Conservation (phyloP, 2,797 vertebrate species). For the Salmo trutta region DNA sequence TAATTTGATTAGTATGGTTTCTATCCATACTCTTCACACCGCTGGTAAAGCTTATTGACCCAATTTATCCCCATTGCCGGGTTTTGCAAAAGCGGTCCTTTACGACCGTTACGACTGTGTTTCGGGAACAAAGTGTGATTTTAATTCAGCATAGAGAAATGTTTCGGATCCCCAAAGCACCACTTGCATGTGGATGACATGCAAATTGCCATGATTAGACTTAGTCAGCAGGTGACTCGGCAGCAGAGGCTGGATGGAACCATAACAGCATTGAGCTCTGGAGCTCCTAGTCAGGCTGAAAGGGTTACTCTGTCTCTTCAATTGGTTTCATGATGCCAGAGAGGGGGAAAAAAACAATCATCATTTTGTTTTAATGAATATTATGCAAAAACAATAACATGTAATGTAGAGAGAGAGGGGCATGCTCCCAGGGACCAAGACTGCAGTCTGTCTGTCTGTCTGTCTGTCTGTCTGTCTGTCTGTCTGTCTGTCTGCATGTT, state of each 20-base stretch:
- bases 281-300: constrained; percentile 14
- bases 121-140: constrained; percentile 36
- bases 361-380: constrained; percentile 32
- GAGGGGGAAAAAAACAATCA: not conserved
- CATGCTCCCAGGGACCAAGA: constrained; percentile 6
- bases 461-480: constrained; percentile 4
- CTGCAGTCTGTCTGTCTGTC: constrained; percentile 7
- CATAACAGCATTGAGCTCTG: constrained; percentile 7
- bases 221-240: not conserved
- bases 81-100: too few relatives aligned
- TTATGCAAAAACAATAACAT: constrained; percentile 19
- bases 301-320: not conserved
- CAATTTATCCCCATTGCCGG: too few relatives aligned
- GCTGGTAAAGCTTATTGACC: too few relatives aligned
- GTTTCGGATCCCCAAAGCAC: constrained; percentile 36
- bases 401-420: constrained; percentile 15
- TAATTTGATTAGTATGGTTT: too few relatives aligned
- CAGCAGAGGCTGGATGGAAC: not conserved
- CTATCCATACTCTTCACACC: too few relatives aligned
- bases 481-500: constrained; percentile 1
- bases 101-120: too few relatives aligned
- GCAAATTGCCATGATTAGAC: constrained; percentile 24
- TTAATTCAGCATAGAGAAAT: constrained; percentile 61
- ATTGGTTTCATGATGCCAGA: constrained; percentile 27
- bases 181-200: constrained; percentile 36